Conservation (phyloP, 2,888 invertebrate species). For the Meta bourneti region DNA sequence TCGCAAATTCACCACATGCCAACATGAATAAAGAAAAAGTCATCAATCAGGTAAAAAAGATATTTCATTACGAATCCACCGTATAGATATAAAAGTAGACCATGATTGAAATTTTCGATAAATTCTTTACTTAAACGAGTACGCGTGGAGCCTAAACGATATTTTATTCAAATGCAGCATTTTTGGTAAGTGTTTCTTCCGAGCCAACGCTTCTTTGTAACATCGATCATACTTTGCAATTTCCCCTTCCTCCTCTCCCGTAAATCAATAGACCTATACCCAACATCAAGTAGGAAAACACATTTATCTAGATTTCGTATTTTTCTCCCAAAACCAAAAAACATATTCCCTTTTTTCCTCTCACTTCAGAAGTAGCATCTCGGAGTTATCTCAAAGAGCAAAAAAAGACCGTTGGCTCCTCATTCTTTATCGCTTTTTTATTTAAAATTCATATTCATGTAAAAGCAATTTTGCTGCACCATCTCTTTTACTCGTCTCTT, state of each 20-base stretch:
- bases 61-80: not conserved
- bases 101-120: constrained; percentile 50
- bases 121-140: constrained; percentile 32
- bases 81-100: not conserved
- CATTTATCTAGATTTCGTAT: constrained; percentile 44
- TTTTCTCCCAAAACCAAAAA: not conserved
- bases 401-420: not conserved
- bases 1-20: not conserved
- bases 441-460: constrained; percentile 19
- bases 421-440: not conserved
- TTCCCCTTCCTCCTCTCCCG: not conserved
- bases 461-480: constrained; percentile 15
- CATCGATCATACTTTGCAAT: constrained; percentile 49
- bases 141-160: constrained; percentile 47
- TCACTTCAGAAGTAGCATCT: not conserved
- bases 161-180: constrained; percentile 57
- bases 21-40: not conserved
- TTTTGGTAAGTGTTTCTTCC: constrained; percentile 20
- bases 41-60: not conserved
- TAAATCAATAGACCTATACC: constrained; percentile 19
- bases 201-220: constrained; percentile 15
- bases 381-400: not conserved
- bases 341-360: not conserved
- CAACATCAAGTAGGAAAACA: constrained; percentile 41
- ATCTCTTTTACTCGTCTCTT: not conserved